phyloP scores from a whole-genome alignment of 2,113 vertebrate genomes.

The Psittacus erithacus region DNA sequence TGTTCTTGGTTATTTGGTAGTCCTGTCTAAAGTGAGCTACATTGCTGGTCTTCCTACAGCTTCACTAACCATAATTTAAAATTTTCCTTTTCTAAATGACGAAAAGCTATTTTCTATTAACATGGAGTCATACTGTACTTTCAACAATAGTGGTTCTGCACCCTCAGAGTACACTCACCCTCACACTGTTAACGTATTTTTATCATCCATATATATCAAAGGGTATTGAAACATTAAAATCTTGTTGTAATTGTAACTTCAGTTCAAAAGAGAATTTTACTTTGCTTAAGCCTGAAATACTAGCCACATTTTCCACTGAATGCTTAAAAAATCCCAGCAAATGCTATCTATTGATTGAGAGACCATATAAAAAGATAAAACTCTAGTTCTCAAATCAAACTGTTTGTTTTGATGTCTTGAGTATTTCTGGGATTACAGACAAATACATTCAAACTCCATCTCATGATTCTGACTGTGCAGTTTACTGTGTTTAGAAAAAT shows the following conservation, averaged over 20 bases:
- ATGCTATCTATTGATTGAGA: not conserved
- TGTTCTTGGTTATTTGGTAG: not conserved
- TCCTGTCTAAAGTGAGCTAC: not conserved
- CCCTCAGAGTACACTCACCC: not conserved
- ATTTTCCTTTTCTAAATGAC: not conserved
- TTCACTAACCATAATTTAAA: not conserved
- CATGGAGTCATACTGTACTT: not conserved
- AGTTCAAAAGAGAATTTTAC: constrained; percentile 56
- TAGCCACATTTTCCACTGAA: not conserved
- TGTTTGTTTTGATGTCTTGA: not conserved
- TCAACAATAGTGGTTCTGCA: not conserved
- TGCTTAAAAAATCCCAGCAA: not conserved
- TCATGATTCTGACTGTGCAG: constrained; percentile 4
- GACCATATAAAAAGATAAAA: not conserved
- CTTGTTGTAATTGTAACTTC: constrained; percentile 57
- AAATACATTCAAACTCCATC: not conserved
- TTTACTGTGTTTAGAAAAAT: not conserved
- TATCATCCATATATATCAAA: constrained; percentile 78
- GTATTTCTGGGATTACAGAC: not conserved
- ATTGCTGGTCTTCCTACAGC: not conserved
- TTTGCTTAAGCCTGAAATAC: constrained; percentile 16
- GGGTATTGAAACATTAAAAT: constrained; percentile 58
- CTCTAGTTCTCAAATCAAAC: not conserved
- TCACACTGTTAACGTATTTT: constrained; percentile 65
- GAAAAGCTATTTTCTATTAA: not conserved